A percentile compares a stretch with the other conserved stretches of the same genome.
Evolutionary conservation across 2,888 invertebrate genomes (phyloP).

Genomic region (Brassicogethes aeneus): DNA sequence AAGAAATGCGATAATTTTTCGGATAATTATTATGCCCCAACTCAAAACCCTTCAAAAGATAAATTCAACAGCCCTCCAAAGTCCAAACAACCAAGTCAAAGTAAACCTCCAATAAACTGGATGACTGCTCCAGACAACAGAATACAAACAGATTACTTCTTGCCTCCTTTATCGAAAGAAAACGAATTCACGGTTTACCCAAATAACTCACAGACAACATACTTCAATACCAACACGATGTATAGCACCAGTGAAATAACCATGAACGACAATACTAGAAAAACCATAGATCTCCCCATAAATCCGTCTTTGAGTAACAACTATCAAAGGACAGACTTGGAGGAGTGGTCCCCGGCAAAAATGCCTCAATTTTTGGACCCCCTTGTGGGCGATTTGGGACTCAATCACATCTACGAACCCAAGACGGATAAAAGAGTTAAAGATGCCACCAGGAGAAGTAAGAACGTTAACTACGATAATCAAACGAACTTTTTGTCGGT

Average conservation of each 20-base stretch:
- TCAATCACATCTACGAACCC: conserved; percentile 33
- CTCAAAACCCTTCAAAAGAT: conserved; percentile 7
- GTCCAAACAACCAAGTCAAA: conserved; percentile 18
- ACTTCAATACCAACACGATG: conserved; percentile 25
- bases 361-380: conserved; percentile 39
- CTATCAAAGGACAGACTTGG: conserved; percentile 27
- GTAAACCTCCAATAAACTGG: conserved; percentile 50
- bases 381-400: conserved; percentile 50
- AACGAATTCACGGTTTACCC: conserved; percentile 27
- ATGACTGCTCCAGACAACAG: conserved; percentile 50
- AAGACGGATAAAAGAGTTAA: conserved; percentile 25
- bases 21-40: conserved; percentile 12
- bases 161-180: conserved; percentile 41
- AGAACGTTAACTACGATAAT: conserved; percentile 25
- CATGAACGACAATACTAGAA: conserved; percentile 17
- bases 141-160: conserved; percentile 37
- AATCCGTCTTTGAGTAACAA: conserved; percentile 20
- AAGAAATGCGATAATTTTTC: conserved; percentile 16
- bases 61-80: conserved; percentile 10
- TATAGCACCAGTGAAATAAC: conserved; percentile 23
- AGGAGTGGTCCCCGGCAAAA: conserved; percentile 50
- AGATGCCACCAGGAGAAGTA: conserved; percentile 15
- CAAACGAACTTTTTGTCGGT: conserved; percentile 50
- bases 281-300: conserved; percentile 23
- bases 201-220: conserved; percentile 22